Evolutionary conservation across 2,888 invertebrate genomes (phyloP), one percentile per base, ranked within the genome.

Genomic region (Serrognathus titanus): DNA sequence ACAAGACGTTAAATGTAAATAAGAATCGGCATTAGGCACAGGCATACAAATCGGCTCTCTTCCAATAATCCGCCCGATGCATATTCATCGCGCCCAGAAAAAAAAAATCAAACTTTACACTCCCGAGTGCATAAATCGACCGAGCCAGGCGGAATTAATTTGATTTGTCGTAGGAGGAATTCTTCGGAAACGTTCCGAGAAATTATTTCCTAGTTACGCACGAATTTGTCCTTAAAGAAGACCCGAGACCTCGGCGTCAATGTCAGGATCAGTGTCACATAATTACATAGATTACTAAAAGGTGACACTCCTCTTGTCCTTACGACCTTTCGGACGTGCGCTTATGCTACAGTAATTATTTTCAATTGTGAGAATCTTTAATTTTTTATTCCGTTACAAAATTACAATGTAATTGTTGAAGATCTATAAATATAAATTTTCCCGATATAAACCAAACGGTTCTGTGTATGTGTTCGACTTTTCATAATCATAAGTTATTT

Each of bases 221-320:
- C 64, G 62, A 63, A 53, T 62, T 63, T 59, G 59, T 60, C 58
- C 57, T 63, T 58, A 55, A 55, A 57, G 53, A 60, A 59, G 43
- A 56, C 54, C 55, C 59, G 51, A 60, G 62, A 62, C 62, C 62
- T 62, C 58, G 56, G 52, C 50, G 54, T 31, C 58, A 58, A 53
- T 60, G 64, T 55, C 62, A 59, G 55, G 63, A 62, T 63, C 63
- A 63, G 55, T 63, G 64, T 64, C 64, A 54, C 58, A 60, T 63
- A 64, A 64, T 64, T 64, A 55, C 50, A 49, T 55, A 50, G 53
- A 53, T 53, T 57, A 47, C 39, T 39, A 37, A 63, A 63, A 61
- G 60, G 57, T 61, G 64, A 64, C 63, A 61, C 62, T 60, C 60
- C 63, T 62, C 51, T 60, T 57, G 63, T 59, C 50, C 56, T 52